Base-by-base conservation (phyloP, 2,888 invertebrate genomes). In the Sinhomidia bicolor region DNA sequence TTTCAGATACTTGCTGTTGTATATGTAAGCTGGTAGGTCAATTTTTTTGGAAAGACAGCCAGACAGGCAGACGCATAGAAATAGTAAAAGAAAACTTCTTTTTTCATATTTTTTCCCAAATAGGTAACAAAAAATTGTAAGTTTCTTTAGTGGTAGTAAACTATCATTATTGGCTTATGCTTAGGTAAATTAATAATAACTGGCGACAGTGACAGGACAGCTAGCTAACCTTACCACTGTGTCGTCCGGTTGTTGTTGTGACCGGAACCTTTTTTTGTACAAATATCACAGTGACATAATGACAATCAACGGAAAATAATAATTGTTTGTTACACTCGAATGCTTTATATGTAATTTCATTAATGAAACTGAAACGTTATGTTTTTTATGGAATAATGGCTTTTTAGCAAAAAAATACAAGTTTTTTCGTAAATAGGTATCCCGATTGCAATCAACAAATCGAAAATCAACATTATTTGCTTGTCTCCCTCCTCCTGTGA, bases 391-490 rank as follows among this genome's bases (percentile, higher is more conserved):
- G 23, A 23, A 23, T 23, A 60, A 60, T 20, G 12, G 17, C 60
- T 60, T 60, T 36, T 26, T 60, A 60, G 23, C 60, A 60, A 60
- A 17, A 60, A 60, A n/a, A n/a, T n/a, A n/a, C n/a, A n/a, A n/a
- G n/a, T n/a, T 7, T 54, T 54, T 20, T 57, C 7, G 57, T 23
- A 14, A 54, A 54, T 17, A 60, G 26, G 10, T 29, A 32, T 32
- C 32, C 2, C 23, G 12, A 12, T 12, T 47, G 14, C 7, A 47
- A 9, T 7, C 68, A 36, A n/a, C 32, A 36, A 68, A 74, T 57
- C 20, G 47, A 20, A 74, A 74, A 44, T 41, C 17, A 23, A 23
- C 62, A 32, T 14, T 41, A 68, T 41, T n/a, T 41, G 32, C 29
- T 1, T 68, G 41, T 5, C 10, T 65, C 10, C 12, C n/a, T n/a